Evolutionary conservation across 2,888 invertebrate genomes (phyloP), one percentile per base, ranked within the genome.

Genomic region (Malthinus flaveolus): DNA sequence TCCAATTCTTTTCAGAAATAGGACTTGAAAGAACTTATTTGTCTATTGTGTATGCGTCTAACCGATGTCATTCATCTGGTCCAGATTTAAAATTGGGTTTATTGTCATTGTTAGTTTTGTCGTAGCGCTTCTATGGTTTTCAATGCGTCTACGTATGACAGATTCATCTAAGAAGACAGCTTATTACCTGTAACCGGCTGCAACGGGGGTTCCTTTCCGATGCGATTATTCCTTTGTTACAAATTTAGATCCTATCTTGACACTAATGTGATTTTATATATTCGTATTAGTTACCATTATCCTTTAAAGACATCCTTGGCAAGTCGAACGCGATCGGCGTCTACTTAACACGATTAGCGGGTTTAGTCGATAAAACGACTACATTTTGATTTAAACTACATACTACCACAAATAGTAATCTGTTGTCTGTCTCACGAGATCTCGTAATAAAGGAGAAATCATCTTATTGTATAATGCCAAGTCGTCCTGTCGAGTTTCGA

Each of bases 31-130:
- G 61, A 48, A 54, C 54, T 57, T 58, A 58, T 61, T 61, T 61
- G 64, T 51, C 61, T 54, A 65, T 68, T 68, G 64, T 66, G 59
- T 48, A 31, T 42, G 45, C 49, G 61, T 56, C 59, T 59, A 56
- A 62, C 54, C 53, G 60, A 63, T 68, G 67, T 67, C 67, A 68
- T 49, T 44, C 44, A 49, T 68, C 68, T 70, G 67, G 66, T 65
- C 68, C 67, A 71, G 68, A 70, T 71, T 66, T 66, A 66, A 64
- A 66, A 66, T 62, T 62, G 63, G 56, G 56, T 48, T 49, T 51
- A 55, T 61, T 61, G 61, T 58, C 23, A 60, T 51, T 37, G 61
- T 55, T 61, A 61, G 50, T 53, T 52, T 58, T 61, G 61, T 61
- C 61, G 58, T 61, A 54, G 61, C 57, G 49, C 44, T 55, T 34